Evolutionary conservation across 2,113 vertebrate species (phyloP), one percentile per base, ranked within the genome.

Genomic region (Podarcis raffonei): DNA sequence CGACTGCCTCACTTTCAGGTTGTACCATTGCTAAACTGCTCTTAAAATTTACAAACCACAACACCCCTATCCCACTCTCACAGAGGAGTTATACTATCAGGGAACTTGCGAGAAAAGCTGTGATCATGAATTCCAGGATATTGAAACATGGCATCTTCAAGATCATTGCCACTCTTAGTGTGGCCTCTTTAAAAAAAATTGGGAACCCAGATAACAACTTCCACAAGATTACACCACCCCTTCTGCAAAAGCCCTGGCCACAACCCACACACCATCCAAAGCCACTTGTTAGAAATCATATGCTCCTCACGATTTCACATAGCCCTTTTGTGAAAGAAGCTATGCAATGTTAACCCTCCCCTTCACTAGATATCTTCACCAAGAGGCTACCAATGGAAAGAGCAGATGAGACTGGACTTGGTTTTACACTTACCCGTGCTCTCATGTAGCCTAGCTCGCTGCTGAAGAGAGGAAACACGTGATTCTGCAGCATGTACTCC

Each of bases 401-500:
- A 78, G 23, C 4, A 68, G 30, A 35, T 23, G 25, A 39, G 5
- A 25, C 1, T 37, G 42, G 8, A 15, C 9, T 30, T 13, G 68
- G 39, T 12, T 68, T 82, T 83, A 57, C 3, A 71, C 97, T 97
- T 97, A 99, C 99, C 96, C 99, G 97, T 79, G 98, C 99, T 97
- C 99, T 98, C 98, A 99, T 99, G 96, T 99, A 99, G 90, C 99
- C 99, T 89, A 99, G 97, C 91, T 98, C 98, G 94, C 97, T 99
- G 95, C 97, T 98, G 96, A 99, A 99, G 53, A 99, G 97, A 91
- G 98, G 98, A 94, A 99, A 99, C 90, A 99, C 99, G 12, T 99
- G 98, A 96, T 98, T 99, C 96, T 99, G 98, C 91, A 99, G 95
- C 98, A 99, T 99, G 92, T 98, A 98, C 96, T 99, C 99, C 99